These are phyloP conservation scores for Ptychobarbus kaznakovi DNA, from an alignment of 2,797 vertebrate genomes.

Conservation along the genomic window DNA sequence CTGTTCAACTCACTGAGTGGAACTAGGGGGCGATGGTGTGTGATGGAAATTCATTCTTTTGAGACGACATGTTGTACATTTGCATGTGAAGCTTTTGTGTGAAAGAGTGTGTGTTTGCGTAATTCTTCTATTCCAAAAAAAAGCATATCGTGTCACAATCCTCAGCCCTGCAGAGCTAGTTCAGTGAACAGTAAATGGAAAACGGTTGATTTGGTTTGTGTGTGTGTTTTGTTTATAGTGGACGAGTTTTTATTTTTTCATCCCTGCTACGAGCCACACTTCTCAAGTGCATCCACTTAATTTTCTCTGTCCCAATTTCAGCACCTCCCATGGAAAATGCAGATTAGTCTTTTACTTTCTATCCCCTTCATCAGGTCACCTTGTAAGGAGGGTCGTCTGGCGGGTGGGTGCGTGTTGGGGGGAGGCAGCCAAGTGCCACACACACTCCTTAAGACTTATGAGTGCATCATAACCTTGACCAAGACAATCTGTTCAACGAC, in stretches of 20 bases:
- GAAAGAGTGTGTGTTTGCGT: slow-evolving; percentile 16
- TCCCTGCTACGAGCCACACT: not conserved
- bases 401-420: slow-evolving; percentile 60
- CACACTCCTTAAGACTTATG: slow-evolving; percentile 61
- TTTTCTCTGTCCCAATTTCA: slow-evolving; percentile 59
- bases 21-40: slow-evolving; percentile 72
- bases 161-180: slow-evolving; percentile 16
- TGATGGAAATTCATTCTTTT: slow-evolving; percentile 81
- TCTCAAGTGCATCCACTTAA: slow-evolving; percentile 37
- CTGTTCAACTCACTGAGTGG: slow-evolving; percentile 73
- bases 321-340: slow-evolving; percentile 64
- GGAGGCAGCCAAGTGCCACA: slow-evolving; percentile 70
- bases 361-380: slow-evolving; percentile 77
- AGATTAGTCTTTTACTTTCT: slow-evolving; percentile 72
- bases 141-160: not conserved
- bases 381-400: slow-evolving; percentile 71
- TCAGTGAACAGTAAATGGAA: slow-evolving; percentile 24
- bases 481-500: slow-evolving; percentile 77
- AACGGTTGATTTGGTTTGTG: not conserved
- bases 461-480: slow-evolving; percentile 77
- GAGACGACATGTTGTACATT: slow-evolving; percentile 73
- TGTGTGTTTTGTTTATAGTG: not conserved
- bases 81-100: slow-evolving; percentile 72
- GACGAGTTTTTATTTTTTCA: not conserved
- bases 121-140: slow-evolving; percentile 24